Evolutionary conservation across 2,797 vertebrate species (phyloP).

Genomic region (Prunella strophiata): DNA sequence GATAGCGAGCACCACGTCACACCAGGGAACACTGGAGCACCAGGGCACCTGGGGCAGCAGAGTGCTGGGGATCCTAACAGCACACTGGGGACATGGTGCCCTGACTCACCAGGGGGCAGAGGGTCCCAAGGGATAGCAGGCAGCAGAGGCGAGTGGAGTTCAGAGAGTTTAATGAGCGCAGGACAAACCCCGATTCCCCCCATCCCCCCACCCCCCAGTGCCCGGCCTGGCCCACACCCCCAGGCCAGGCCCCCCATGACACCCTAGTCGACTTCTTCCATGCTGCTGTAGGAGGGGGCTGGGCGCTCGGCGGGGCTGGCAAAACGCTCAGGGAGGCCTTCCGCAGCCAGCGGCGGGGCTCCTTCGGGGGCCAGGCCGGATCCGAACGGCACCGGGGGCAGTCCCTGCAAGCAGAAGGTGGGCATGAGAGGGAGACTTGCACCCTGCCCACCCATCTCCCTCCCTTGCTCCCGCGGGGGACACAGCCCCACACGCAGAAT

Average conservation of each 20-base stretch:
- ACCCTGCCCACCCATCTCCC: background rate
- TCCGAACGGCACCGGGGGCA: slow-evolving; percentile 86
- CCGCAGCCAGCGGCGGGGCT: slow-evolving; percentile 83
- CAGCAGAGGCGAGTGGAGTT: background rate
- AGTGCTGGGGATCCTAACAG: background rate
- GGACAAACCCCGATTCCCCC: background rate
- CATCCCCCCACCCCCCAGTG: background rate
- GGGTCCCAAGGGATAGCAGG: background rate
- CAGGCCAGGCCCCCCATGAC: background rate
- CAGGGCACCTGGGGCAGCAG: background rate
- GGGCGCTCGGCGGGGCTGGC: slow-evolving; percentile 83
- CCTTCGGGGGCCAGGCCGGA: slow-evolving; percentile 88
- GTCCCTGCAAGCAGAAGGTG: slow-evolving; percentile 88
- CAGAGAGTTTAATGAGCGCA: slow-evolving; percentile 44
- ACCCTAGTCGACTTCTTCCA: slow-evolving; percentile 96
- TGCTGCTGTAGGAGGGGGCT: slow-evolving; percentile 93
- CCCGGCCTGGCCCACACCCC: background rate
- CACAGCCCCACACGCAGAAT: accelerated
- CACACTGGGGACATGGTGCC: background rate
- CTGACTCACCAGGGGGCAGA: background rate
- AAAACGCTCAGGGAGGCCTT: slow-evolving; percentile 85
- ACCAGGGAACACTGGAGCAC: background rate
- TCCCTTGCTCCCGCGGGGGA: accelerated
- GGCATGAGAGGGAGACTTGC: background rate
- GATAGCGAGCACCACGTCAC: background rate